Conservation (phyloP, 2,888 invertebrate species). For the Torymus auratus region DNA sequence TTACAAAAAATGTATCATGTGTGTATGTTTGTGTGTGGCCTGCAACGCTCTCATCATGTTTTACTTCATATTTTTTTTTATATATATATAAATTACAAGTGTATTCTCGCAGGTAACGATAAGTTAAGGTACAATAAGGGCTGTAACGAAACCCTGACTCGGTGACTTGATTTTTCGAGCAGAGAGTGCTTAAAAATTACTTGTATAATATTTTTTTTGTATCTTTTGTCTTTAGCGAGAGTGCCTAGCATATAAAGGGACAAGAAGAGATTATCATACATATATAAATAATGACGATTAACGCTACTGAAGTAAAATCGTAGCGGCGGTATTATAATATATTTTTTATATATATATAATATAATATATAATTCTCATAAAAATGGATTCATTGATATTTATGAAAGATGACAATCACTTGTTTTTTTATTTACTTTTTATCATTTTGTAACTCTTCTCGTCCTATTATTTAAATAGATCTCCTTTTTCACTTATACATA, state of each 20-base stretch:
- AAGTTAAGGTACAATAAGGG: conserved; percentile 57
- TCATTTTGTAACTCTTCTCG: conserved; percentile 53
- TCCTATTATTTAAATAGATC: conserved; percentile 55
- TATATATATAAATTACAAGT: conserved; percentile 56
- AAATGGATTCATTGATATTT: conserved; percentile 57
- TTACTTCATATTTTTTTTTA: conserved; percentile 19
- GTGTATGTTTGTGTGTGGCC: conserved; percentile 10
- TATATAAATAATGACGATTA: conserved; percentile 54
- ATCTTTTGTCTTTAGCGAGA: conserved; percentile 50
- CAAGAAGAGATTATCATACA: conserved; percentile 57
- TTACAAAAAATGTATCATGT: conserved; percentile 49
- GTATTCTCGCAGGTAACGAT: conserved; percentile 57
- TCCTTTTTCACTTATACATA: conserved; percentile 51
- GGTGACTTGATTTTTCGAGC: conserved; percentile 54
- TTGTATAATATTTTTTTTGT: conserved; percentile 42
- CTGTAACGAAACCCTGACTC: conserved; percentile 56
- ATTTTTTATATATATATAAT: conserved; percentile 37
- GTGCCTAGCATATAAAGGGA: conserved; percentile 53
- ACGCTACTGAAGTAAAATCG: conserved; percentile 52
- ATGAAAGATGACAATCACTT: conserved; percentile 56
- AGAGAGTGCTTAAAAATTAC: conserved; percentile 52
- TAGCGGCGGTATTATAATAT: conserved; percentile 43
- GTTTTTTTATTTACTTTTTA: conserved; percentile 36
- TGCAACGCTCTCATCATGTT: conserved; percentile 47
- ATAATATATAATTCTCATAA: conserved; percentile 55